Base-by-base conservation (phyloP, 2,113 vertebrate species). In the Probosciger aterrimus region DNA sequence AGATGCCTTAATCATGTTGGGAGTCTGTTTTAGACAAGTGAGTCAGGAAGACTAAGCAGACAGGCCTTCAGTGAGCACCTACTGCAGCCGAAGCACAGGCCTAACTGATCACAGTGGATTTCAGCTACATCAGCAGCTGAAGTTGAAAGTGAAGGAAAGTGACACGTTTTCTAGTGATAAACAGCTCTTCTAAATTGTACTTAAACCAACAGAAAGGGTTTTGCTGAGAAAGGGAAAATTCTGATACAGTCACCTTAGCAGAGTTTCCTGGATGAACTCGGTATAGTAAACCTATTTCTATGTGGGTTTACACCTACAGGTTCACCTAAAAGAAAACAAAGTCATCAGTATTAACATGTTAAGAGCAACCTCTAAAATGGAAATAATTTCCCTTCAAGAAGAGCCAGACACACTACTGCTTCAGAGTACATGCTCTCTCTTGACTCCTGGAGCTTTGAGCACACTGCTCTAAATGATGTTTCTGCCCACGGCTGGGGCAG, bases 31-130 rank as follows among this genome's bases (percentile, higher is more conserved):
- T 24, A 68, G 55, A 22, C 46, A 74, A 65, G 6, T 17, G 43
- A 73, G 68, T 17, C 9, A 31, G 27, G 43, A 71, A 68, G 13
- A 50, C n/a, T 15, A 39, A 76, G 47, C 31, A 63, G n/a, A 53
- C 8, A 55, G 52, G 10, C 23, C 23, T 55, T 68, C 59, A 0
- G 0, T 8, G 30, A 41, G 30, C 7, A 65, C 6, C 49, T 33
- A 28, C 24, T 18, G 27, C 52, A 89, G 59, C 2, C 4, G 0
- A 65, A 70, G 27, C 39, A 53, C 49, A 14, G 44, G 41, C 19
- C 17, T 5, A 43, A 23, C 17, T 31, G 28, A 2, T 33, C 67
- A 60, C n/a, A 68, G 57, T 8, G 24, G 13, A n/a, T 50, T 80
- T 76, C 53, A 77, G 35, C 52, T 60, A 68, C 33, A 52, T 14